Evolutionary conservation across 1,140 invertebrate genomes (phyloP), one percentile per base, ranked within the genome.

Genomic region (Tachypleus tridentatus): DNA sequence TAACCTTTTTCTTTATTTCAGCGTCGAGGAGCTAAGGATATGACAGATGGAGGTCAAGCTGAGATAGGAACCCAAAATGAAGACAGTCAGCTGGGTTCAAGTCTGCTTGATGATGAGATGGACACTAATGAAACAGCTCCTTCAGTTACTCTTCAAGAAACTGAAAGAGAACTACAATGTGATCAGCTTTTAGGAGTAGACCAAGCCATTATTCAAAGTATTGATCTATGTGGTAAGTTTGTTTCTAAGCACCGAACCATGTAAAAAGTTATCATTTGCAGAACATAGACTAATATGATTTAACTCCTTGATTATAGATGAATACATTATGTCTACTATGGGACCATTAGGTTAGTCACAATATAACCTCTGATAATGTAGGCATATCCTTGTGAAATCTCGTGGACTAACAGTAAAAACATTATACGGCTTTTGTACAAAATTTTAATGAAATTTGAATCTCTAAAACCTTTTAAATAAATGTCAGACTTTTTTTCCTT

Each of bases 131-230:
- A 70, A 48, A 60, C 59, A 64, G 49, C 62, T n/a, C 10, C 67
- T 53, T 64, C 49, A 51, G 50, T 63, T 61, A 47, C 3, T 70
- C 51, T 52, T 57, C 61, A 65, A 61, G 64, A 64, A 64, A 47
- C 62, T 67, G 80, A 70, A 56, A 67, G 63, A 66, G 71, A 69
- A 52, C 48, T 87, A 60, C 82, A 82, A 5, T 85, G 84, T 3
- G 88, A 88, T 29, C 88, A 90, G 74, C 81, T 96, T 5, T 77
- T 96, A 63, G 86, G 90, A 4, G 75, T 97, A 48, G 93, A 97
- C 78, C 87, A 92, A 72, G 92, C 92, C 3, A 86, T 97, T 68
- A 77, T 96, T 10, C 88, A 92, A 73, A 91, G 91, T 72, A 95
- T 97, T 67, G 92, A 95, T 70, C 83, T 87, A 72, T 95, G 91